These are phyloP conservation scores for Calameuta filiformis DNA, from an alignment of 2,888 invertebrate species.

Conservation along the genomic window DNA sequence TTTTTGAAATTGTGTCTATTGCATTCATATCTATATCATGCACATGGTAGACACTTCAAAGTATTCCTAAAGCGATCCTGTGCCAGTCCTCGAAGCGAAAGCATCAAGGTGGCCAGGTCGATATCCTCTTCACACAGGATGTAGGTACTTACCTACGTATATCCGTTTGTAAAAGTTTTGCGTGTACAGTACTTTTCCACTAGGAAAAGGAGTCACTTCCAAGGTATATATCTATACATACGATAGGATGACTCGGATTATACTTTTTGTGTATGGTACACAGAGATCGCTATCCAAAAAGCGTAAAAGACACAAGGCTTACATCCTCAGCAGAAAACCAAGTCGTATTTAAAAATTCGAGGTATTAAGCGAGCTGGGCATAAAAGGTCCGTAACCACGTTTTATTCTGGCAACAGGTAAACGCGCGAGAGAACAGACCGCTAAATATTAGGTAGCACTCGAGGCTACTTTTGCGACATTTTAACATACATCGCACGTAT, in stretches of 20 bases:
- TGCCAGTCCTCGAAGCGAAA: neutral
- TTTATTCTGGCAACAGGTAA: constrained; percentile 18
- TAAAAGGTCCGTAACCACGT: neutral
- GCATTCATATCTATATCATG: neutral
- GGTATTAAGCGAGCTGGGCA: neutral
- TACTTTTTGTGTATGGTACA: neutral
- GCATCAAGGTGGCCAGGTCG: neutral
- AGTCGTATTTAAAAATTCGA: neutral
- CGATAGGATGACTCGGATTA: neutral
- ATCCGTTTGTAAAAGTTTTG: neutral
- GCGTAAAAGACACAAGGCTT: neutral
- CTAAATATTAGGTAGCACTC: constrained; percentile 29
- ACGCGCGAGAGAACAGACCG: constrained; percentile 30
- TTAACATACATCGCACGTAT: constrained; percentile 41
- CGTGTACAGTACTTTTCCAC: neutral
- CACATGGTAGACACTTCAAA: neutral
- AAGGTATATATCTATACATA: neutral
- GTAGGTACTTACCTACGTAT: neutral
- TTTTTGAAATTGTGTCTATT: neutral
- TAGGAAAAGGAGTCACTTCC: neutral
- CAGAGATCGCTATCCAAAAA: neutral
- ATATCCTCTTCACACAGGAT: neutral
- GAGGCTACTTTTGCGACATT: constrained; percentile 9
- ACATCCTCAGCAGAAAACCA: neutral
- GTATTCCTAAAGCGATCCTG: neutral